Conservation (phyloP, 2,113 vertebrate genomes). For the Heteronetta atricapilla region DNA sequence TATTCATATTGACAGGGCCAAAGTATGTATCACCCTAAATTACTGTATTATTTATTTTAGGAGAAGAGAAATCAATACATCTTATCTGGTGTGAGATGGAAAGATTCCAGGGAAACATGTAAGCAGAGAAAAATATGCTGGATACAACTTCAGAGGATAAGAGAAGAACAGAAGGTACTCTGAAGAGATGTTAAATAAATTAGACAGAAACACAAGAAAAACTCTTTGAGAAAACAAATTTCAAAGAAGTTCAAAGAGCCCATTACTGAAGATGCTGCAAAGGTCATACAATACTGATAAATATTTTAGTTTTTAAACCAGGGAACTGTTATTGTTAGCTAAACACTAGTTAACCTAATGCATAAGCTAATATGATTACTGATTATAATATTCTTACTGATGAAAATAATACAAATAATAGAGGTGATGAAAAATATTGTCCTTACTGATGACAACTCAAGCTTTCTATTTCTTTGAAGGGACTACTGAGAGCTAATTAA, state of each 20-base stretch:
- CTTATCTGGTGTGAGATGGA: neutral
- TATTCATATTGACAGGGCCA: neutral
- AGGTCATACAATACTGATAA: neutral
- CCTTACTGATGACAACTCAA: neutral
- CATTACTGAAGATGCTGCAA: neutral
- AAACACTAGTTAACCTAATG: neutral
- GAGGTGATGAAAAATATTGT: neutral
- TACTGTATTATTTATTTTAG: neutral
- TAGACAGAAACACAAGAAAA: neutral
- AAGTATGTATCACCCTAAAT: neutral
- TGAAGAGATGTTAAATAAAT: neutral
- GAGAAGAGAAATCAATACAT: neutral
- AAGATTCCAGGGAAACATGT: neutral
- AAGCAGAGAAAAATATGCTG: neutral
- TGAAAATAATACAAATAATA: neutral
- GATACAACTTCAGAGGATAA: neutral
- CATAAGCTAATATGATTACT: neutral
- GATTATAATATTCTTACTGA: neutral
- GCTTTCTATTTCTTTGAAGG: neutral
- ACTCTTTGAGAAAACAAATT: neutral
- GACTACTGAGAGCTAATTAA: neutral
- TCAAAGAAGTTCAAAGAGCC: neutral
- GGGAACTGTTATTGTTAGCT: neutral
- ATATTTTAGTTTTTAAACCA: neutral
- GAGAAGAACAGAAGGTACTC: neutral